Percentiles rank a stretch among this genome's conserved stretches.
Evolutionary conservation across 2,113 vertebrate genomes (phyloP).

Genomic region (Axis porcinus): DNA sequence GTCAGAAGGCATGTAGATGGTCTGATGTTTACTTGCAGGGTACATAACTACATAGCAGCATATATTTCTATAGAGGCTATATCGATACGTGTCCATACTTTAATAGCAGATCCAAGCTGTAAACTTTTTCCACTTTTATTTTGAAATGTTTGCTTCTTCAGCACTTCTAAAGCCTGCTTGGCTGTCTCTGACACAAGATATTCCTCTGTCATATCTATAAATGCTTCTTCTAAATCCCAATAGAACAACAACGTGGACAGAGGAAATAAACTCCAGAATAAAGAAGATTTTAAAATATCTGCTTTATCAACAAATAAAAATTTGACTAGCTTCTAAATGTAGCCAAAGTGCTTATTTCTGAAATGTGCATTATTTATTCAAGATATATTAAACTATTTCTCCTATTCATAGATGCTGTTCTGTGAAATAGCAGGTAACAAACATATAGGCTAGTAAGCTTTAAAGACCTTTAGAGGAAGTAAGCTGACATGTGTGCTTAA

Average conservation of each 20-base stretch:
- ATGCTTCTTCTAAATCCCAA: background rate
- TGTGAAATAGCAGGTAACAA: background rate
- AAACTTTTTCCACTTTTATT: background rate
- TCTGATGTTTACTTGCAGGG: background rate
- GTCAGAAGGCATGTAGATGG: background rate
- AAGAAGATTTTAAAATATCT: background rate
- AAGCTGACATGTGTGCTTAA: background rate
- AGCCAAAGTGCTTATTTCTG: background rate
- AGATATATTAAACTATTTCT: background rate
- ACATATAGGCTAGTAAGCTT: background rate
- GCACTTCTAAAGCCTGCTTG: background rate
- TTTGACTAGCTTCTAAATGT: background rate
- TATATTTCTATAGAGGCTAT: background rate
- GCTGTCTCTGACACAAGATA: background rate
- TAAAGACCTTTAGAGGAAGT: background rate
- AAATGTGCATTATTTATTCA: background rate
- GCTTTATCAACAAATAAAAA: background rate
- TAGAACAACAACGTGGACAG: background rate
- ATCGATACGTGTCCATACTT: background rate
- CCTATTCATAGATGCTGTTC: background rate
- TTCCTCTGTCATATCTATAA: background rate
- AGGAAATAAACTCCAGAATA: background rate
- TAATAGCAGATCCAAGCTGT: background rate
- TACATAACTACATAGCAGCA: background rate
- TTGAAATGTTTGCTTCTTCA: background rate